A percentile compares a stretch with the other conserved stretches of the same genome.
Evolutionary conservation across 2,797 vertebrate genomes (phyloP).

Genomic region (Erethizon dorsatum): DNA sequence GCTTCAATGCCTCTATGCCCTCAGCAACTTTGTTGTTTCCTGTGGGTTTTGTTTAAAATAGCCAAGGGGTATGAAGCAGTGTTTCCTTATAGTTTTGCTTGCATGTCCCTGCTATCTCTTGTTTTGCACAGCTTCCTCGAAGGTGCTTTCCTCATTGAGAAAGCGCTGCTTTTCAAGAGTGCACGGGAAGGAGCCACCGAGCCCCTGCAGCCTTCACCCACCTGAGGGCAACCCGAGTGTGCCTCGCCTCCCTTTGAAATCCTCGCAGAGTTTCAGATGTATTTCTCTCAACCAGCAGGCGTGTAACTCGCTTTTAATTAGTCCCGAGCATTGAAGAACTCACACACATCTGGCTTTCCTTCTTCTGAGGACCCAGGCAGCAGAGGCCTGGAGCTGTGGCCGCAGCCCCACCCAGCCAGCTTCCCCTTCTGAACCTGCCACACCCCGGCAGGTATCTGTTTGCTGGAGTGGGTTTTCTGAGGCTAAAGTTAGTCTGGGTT

Average conservation of each 20-base stretch:
- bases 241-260: conserved; percentile 51
- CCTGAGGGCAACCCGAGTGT: not conserved
- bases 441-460: not conserved
- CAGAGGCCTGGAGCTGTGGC: not conserved
- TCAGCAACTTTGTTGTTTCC: not conserved
- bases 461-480: conserved; percentile 51
- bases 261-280: conserved; percentile 50
- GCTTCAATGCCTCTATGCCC: not conserved
- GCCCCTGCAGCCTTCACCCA: not conserved
- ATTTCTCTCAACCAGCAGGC: conserved; percentile 2
- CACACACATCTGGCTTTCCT: not conserved
- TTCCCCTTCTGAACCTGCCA: not conserved
- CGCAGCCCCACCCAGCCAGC: not conserved
- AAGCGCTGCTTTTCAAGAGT: not conserved
- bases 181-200: not conserved
- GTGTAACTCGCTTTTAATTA: conserved; percentile 53
- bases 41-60: not conserved
- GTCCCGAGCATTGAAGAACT: conserved; percentile 1
- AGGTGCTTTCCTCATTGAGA: not conserved
- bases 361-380: not conserved
- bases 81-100: not conserved
- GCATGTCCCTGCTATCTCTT: not conserved
- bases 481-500: conserved; percentile 64
- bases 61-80: not conserved
- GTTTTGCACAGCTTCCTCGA: not conserved